Percentiles rank a stretch among this genome's conserved stretches.
These are phyloP conservation scores for Dendronephthya gigantea DNA, from an alignment of 64 coral and sea anemone genomes.

Conservation along the genomic window DNA sequence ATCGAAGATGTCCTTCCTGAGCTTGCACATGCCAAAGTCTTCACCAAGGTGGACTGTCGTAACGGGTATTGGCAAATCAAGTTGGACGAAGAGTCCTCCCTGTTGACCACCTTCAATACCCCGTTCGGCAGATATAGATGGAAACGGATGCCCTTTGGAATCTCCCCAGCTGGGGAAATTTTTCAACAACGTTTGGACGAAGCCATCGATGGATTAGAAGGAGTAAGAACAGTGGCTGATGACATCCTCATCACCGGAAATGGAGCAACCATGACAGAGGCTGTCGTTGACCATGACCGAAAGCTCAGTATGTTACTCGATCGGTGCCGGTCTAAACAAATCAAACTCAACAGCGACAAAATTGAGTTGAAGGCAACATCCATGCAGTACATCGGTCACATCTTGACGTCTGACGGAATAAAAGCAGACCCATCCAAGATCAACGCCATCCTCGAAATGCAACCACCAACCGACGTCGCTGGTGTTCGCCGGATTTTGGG, in stretches of 20 bases:
- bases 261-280: background rate
- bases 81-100: background rate
- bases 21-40: constrained; percentile 19
- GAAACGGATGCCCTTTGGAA: background rate
- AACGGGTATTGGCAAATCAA: constrained; percentile 8
- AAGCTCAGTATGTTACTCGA: background rate
- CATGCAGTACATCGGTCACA: constrained; percentile 12
- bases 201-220: background rate
- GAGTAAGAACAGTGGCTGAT: background rate
- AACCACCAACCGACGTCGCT: background rate
- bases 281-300: background rate
- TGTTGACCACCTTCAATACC: constrained; percentile 1
- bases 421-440: constrained; percentile 6
- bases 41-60: background rate
- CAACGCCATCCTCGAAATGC: background rate
- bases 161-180: background rate
- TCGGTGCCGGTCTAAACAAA: background rate
- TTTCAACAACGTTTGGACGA: constrained; percentile 9
- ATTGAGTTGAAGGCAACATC: background rate
- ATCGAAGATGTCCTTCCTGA: constrained; percentile 3
- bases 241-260: background rate
- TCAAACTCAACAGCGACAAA: constrained; percentile 3
- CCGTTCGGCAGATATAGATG: background rate
- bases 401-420: background rate
- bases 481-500: background rate